Evolutionary conservation across 1,140 invertebrate genomes (phyloP), one percentile per base, ranked within the genome.

Genomic region (Sarcophaga peregrina): DNA sequence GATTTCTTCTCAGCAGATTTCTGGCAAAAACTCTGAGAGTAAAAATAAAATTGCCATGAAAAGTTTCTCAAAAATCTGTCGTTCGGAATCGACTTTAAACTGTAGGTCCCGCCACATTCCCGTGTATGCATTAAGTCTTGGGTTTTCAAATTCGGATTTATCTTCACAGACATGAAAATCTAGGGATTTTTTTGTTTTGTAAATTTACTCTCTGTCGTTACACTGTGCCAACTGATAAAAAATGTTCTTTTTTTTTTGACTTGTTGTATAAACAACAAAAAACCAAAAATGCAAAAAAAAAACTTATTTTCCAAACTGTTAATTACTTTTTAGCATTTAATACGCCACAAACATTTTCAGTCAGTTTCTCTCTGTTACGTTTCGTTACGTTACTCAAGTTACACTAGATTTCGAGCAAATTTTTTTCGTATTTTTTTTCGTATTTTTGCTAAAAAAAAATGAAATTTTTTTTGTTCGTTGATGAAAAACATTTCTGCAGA

Each of bases 381-480:
- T n/a, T 8, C 15, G n/a, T 20, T 68, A 68, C 20, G n/a, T 37
- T 68, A 68, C 62, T 68, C 62, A 68, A 68, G 62, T 68, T 68
- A 68, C 62, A 68, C 62, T 68, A 68, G 62, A 68, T 17, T 20
- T 20, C 5, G 20, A n/a, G n/a, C n/a, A n/a, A n/a, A n/a, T 68
- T 68, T 68, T n/a, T 68, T 68, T 68, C 0, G n/a, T 20, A 2
- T 37, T 37, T 37, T 1, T 37, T 37, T 37, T 37, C 4, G 1
- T 37, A 2, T 37, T 37, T 37, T 37, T 37, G 25, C n/a, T n/a
- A n/a, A n/a, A n/a, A n/a, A n/a, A n/a, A n/a, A n/a, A n/a, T n/a
- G n/a, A n/a, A n/a, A n/a, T 37, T 37, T 37, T 1, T 37, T 37
- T 37, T 37, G 25, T 37, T 37, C 4, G 25, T 37, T 37, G 25